Conservation (phyloP, 2,797 vertebrate genomes). For the Spea hammondii region DNA sequence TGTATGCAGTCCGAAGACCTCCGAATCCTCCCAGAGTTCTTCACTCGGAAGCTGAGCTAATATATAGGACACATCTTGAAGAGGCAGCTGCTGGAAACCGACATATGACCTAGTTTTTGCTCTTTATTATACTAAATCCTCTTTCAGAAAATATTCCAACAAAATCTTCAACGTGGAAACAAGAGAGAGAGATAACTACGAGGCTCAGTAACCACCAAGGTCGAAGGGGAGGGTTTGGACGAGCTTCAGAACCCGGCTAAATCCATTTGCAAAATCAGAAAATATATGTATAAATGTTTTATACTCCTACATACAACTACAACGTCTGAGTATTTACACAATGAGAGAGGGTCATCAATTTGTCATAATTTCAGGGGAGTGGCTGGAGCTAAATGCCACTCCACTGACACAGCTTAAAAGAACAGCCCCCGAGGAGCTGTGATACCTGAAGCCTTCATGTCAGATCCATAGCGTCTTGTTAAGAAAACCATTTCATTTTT, state of each 20-base stretch:
- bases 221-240: conserved; percentile 24
- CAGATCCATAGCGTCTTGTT: too few species aligned
- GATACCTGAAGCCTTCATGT: too few species aligned
- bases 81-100: conserved; percentile 46
- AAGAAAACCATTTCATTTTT: too few species aligned
- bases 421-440: too few species aligned
- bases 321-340: too few species aligned
- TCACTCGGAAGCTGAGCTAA: conserved; percentile 13
- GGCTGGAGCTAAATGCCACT: too few species aligned
- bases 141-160: conserved; percentile 42
- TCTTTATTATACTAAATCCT: conserved; percentile 45
- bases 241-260: background rate
- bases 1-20: background rate
- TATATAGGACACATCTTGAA: conserved; percentile 50
- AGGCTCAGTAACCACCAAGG: conserved; percentile 14
- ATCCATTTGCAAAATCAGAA: too few species aligned
- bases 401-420: too few species aligned
- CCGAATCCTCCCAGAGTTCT: conserved; percentile 12
- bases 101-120: conserved; percentile 50
- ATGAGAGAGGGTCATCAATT: too few species aligned
- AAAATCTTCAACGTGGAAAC: conserved; percentile 35
- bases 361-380: too few species aligned
- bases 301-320: too few species aligned
- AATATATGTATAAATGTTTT: too few species aligned
- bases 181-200: conserved; percentile 7